Evolutionary conservation across 1,140 invertebrate species (phyloP).

Genomic region (Eupeodes corollae): DNA sequence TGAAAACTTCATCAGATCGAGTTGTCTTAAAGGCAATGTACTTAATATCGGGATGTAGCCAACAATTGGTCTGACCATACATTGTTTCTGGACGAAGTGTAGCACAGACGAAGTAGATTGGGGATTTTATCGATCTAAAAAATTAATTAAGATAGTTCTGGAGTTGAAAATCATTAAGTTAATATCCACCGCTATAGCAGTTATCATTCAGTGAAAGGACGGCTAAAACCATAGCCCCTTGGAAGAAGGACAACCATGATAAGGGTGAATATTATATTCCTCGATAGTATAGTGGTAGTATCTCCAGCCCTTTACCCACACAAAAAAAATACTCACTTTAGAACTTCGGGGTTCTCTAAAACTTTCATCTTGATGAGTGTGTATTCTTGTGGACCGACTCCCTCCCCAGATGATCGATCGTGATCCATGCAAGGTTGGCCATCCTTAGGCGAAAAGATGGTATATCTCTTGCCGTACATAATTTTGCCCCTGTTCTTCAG

Average conservation of each 20-base stretch:
- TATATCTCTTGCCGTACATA: constrained; percentile 94
- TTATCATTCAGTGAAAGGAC: too few relatives aligned
- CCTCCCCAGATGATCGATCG: constrained; percentile 90
- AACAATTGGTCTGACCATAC: constrained; percentile 99
- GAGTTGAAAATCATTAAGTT: too few relatives aligned
- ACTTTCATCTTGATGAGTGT: constrained; percentile 93
- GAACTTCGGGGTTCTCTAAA: constrained; percentile 55
- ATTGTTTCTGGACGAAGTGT: constrained; percentile 97
- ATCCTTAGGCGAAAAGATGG: constrained; percentile 93
- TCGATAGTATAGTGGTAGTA: too few relatives aligned
- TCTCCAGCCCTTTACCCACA: too few relatives aligned
- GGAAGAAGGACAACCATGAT: too few relatives aligned
- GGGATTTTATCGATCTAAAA: constrained; percentile 37
- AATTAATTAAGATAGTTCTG: too few relatives aligned
- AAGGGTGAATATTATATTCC: too few relatives aligned
- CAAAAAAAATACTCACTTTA: constrained; percentile 46
- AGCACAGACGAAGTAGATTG: constrained; percentile 84
- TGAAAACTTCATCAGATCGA: constrained; percentile 64
- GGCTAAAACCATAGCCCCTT: too few relatives aligned
- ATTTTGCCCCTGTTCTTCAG: constrained; percentile 84
- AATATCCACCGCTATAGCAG: too few relatives aligned
- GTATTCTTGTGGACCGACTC: constrained; percentile 96
- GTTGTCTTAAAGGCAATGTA: constrained; percentile 76
- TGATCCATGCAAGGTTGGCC: constrained; percentile 99
- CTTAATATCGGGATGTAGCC: constrained; percentile 89